These are phyloP conservation scores for Spinibarbus caldwelli DNA, from an alignment of 2,797 vertebrate species.

Conservation along the genomic window DNA sequence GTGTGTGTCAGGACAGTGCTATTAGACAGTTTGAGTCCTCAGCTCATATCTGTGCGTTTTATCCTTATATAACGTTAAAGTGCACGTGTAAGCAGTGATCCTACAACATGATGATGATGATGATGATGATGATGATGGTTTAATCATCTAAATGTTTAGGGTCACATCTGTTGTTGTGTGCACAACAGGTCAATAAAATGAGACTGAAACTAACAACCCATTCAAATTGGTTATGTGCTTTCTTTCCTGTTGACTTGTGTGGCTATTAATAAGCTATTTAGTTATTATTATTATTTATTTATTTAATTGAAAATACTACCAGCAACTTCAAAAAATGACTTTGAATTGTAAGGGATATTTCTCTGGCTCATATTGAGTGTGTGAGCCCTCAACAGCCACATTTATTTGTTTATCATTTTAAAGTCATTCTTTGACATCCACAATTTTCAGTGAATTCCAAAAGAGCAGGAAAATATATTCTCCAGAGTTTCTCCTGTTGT, in stretches of 20 bases:
- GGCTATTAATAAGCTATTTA: not conserved
- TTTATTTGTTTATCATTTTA: too few species aligned
- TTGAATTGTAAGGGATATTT: not conserved
- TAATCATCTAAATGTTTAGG: not conserved
- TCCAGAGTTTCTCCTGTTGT: too few species aligned
- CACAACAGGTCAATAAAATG: not conserved
- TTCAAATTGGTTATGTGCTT: not conserved
- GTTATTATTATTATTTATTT: not conserved
- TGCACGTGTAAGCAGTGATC: not conserved
- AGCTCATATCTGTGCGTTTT: not conserved
- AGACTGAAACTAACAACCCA: not conserved
- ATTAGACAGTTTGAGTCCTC: not conserved
- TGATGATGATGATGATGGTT: too few species aligned
- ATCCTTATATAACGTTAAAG: not conserved
- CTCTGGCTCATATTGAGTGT: too few species aligned
- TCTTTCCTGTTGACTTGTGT: not conserved
- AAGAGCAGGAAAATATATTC: too few species aligned
- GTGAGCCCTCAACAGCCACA: too few species aligned
- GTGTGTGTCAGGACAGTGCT: too few species aligned
- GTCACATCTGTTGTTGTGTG: not conserved
- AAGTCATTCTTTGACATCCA: too few species aligned
- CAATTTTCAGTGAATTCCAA: too few species aligned
- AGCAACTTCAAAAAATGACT: not conserved
- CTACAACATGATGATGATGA: not conserved
- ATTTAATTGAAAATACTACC: not conserved